A percentile compares a stretch with the other conserved stretches of the same genome.
Conservation (phyloP, 2,797 vertebrate species). For the Poeciliopsis infans region DNA sequence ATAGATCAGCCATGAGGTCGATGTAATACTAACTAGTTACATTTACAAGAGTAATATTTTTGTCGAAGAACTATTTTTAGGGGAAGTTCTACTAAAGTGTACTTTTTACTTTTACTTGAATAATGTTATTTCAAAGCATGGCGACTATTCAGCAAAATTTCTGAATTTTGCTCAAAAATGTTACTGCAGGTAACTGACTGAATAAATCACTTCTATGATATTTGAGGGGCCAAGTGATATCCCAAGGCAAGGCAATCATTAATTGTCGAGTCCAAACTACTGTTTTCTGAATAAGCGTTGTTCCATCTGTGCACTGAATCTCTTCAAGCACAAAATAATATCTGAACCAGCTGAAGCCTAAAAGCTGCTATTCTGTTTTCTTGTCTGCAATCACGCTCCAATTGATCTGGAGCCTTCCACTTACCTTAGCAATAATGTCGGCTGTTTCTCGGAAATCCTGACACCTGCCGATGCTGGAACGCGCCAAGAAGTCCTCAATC, state of each 20-base stretch:
- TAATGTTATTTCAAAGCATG: too few species aligned
- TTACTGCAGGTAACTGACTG: not conserved
- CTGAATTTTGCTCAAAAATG: too few species aligned
- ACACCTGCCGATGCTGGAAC: conserved; percentile 95
- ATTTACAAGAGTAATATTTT: too few species aligned
- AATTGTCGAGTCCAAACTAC: conserved; percentile 29
- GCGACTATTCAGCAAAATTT: too few species aligned
- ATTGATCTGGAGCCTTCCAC: conserved; percentile 55
- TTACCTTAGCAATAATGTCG: conserved; percentile 98
- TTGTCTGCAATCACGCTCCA: conserved; percentile 46
- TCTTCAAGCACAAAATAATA: conserved; percentile 20
- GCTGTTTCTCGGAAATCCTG: conserved; percentile 99
- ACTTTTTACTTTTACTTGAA: not conserved
- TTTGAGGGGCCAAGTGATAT: conserved; percentile 32
- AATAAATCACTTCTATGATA: conserved; percentile 19
- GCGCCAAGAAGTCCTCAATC: conserved; percentile 97
- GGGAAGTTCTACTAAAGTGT: too few species aligned
- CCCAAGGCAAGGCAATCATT: conserved; percentile 25
- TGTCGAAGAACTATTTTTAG: too few species aligned
- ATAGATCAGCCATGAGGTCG: too few species aligned
- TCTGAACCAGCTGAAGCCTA: conserved; percentile 40
- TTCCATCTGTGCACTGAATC: conserved; percentile 70
- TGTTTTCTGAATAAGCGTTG: conserved; percentile 33
- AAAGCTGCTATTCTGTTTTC: conserved; percentile 4
- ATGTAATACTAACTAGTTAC: too few species aligned